Base-by-base conservation (phyloP, 2,888 invertebrate genomes). In the Chymomyza caudatula region DNA sequence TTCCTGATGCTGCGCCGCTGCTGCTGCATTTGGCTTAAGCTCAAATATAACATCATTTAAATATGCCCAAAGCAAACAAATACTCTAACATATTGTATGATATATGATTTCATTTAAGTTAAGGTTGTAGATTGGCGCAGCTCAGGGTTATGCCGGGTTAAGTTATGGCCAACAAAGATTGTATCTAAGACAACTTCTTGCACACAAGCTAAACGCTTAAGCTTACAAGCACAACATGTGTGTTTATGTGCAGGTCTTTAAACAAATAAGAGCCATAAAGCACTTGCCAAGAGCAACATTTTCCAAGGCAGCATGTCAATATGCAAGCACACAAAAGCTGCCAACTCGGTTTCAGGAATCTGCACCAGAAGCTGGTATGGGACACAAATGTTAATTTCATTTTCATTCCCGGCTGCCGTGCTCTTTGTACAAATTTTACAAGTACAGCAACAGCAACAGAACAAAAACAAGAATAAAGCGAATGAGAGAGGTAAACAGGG, bases 341-440 rank as follows among this genome's bases (percentile, higher is more conserved):
- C 17, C 47, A 47, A 47, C 47, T 15, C 29, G 11, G 2, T 37
- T 37, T 0, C 3, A 37, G 29, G 29, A 37, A 37, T 37, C 29
- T 11, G 11, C 2, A 37, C 29, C 29, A 37, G 29, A 1, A 37
- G 2, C 11, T 8, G 29, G 29, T 4, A 1, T 37, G 29, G 29
- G 11, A 29, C 5, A 17, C 20, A 59, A 67, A 63, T 65, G 29
- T 63, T 49, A 37, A 23, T 54, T 65, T 60, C 22, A 53, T 11
- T 71, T 11, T 23, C 20, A 60, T 17, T 47, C 5, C 17, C 15
- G 51, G n/a, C 52, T 56, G 51, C 49, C 49, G 53, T 23, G 47
- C 47, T 43, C 43, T 17, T 15, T 47, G 15, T 47, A n/a, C n/a
- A 47, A 15, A 47, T 17, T 47, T 47, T 43, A 37, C 29, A 37